A percentile compares a stretch with the other conserved stretches of the same genome.
Evolutionary conservation across 2,113 vertebrate genomes (phyloP).

Genomic region (Gnathonemus longibarbis): DNA sequence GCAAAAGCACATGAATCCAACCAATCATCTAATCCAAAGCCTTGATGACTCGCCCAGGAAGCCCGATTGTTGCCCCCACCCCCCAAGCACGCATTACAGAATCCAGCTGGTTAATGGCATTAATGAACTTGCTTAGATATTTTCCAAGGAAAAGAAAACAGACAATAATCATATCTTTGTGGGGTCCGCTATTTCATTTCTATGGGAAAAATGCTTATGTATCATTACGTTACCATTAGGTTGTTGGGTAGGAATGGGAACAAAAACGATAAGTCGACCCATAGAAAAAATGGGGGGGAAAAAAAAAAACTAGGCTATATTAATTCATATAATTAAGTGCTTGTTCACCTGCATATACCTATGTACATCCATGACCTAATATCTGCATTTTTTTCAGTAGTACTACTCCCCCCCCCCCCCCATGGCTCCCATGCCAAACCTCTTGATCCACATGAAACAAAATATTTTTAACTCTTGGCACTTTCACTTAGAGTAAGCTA

Average conservation of each 20-base stretch:
- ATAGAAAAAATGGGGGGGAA: too few species aligned
- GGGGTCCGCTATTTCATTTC: not conserved
- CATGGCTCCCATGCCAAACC: not conserved
- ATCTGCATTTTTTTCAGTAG: not conserved
- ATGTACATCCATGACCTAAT: not conserved
- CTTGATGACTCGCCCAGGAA: not conserved
- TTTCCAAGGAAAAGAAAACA: not conserved
- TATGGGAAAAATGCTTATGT: too few species aligned
- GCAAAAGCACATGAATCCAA: not conserved
- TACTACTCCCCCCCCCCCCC: not conserved
- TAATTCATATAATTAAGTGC: not conserved
- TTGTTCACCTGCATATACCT: not conserved
- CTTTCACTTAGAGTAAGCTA: not conserved
- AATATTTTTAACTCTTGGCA: not conserved
- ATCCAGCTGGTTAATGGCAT: not conserved
- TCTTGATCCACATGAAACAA: not conserved
- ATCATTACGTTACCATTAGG: not conserved
- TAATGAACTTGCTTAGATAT: not conserved
- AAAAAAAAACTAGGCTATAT: not conserved
- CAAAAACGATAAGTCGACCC: not conserved
- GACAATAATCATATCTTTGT: not conserved
- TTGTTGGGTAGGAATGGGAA: not conserved
- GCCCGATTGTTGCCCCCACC: not conserved
- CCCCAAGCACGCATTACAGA: not conserved
- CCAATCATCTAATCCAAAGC: not conserved